These are phyloP conservation scores for Lasiommata megera DNA, from an alignment of 2,888 invertebrate species.

Conservation along the genomic window DNA sequence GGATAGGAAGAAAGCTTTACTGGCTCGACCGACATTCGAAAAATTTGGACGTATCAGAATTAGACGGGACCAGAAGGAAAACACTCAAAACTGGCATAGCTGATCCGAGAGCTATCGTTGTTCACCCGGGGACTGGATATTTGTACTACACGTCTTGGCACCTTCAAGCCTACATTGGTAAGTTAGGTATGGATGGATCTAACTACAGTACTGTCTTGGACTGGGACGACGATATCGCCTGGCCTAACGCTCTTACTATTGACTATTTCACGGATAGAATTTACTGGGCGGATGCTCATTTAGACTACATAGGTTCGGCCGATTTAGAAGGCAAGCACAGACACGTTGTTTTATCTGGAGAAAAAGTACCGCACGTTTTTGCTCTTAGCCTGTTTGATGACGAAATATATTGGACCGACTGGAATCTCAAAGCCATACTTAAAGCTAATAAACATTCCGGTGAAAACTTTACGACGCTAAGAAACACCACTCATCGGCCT, in stretches of 20 bases:
- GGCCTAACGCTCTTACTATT: constrained; percentile 98
- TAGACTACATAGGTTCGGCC: constrained; percentile 97
- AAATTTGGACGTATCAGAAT: constrained; percentile 96
- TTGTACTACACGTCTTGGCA: constrained; percentile 98
- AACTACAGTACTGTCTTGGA: constrained; percentile 93
- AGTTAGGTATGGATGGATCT: constrained; percentile 98
- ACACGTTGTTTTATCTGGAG: constrained; percentile 89
- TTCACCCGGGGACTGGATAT: constrained; percentile 96
- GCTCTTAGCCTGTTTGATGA: constrained; percentile 97
- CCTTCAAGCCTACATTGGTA: constrained; percentile 96
- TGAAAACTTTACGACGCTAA: constrained; percentile 85
- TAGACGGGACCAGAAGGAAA: constrained; percentile 95
- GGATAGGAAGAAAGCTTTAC: constrained; percentile 97
- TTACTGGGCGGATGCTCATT: constrained; percentile 99
- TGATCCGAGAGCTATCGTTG: constrained; percentile 96
- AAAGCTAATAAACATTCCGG: constrained; percentile 96
- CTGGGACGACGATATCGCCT: constrained; percentile 96
- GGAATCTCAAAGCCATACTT: constrained; percentile 96
- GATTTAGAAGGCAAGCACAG: constrained; percentile 95
- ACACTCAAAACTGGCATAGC: constrained; percentile 94
- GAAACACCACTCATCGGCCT: constrained; percentile 97
- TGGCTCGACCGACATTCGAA: constrained; percentile 98
- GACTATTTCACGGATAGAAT: constrained; percentile 97
- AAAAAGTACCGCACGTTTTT: constrained; percentile 96
- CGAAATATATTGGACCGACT: constrained; percentile 97